Evolutionary conservation across 2,113 vertebrate genomes (phyloP), one percentile per base, ranked within the genome.

Genomic region (Henicopernis longicauda): DNA sequence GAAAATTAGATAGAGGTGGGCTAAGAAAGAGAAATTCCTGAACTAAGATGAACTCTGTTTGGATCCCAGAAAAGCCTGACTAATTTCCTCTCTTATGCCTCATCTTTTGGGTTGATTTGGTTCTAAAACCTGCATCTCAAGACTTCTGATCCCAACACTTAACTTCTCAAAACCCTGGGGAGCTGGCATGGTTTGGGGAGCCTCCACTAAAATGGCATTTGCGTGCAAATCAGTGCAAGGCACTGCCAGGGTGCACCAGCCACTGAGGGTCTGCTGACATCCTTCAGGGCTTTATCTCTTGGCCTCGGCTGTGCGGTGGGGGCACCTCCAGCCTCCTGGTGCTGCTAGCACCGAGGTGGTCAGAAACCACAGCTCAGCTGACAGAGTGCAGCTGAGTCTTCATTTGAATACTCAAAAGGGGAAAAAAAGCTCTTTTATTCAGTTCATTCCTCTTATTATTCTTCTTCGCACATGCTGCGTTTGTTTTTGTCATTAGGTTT

Each of bases 401-500:
- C 62, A 96, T 93, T 11, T 90, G 62, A 94, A 93, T 95, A 91
- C 54, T n/a, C 90, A 86, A 65, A 89, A 82, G 58, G 86, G 6
- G 7, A 57, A 69, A 69, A 76, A 55, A 87, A 80, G 13, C 52
- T 85, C 72, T 69, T 92, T 82, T 91, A 71, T 95, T 92, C 93
- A 77, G n/a, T 74, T 91, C 49, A 25, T 94, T 92, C 86, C 27
- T 93, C 76, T 79, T 59, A 70, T 94, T 95, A 86, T 89, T 94
- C 93, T 86, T 93, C 82, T 80, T 90, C 47, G 50, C 78, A 96
- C 94, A 96, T 84, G 93, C 94, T 94, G 96, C 71, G 29, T 88
- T 96, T 96, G 95, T 97, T 96, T 97, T 97, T 97, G 93, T 95
- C 97, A 96, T 97, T 95, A 97, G 78, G 63, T 94, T 96, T 94